Conservation (phyloP, 2,113 vertebrate species). For the Ciconia boyciana region DNA sequence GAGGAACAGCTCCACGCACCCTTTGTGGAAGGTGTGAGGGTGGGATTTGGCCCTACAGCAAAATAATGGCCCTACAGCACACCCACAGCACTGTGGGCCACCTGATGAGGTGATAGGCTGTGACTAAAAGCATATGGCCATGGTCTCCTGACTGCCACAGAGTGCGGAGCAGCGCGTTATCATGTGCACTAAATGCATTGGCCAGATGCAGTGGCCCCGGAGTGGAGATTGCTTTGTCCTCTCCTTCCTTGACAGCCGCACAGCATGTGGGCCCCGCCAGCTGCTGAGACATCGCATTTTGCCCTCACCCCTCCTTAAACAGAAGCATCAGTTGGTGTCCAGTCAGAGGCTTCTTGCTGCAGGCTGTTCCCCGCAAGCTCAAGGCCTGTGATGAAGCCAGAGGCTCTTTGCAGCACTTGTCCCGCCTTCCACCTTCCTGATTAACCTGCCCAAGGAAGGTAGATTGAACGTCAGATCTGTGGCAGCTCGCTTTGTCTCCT, state of each 20-base stretch:
- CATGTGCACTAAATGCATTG: rapidly evolving
- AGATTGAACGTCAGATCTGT: neutral
- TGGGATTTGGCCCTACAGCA: neutral
- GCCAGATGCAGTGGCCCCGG: neutral
- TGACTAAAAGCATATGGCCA: neutral
- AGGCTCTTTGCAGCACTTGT: neutral
- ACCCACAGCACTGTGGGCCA: neutral
- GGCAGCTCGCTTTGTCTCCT: neutral
- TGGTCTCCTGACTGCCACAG: neutral
- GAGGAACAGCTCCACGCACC: neutral
- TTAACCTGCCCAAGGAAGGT: neutral
- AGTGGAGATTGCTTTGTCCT: neutral
- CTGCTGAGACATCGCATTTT: neutral
- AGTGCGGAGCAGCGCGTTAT: rapidly evolving
- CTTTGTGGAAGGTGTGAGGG: neutral
- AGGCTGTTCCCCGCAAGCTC: neutral
- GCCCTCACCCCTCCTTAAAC: neutral
- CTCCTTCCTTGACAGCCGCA: neutral
- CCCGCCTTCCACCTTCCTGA: neutral
- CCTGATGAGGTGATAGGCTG: neutral
- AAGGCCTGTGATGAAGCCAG: neutral
- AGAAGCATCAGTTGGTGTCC: neutral
- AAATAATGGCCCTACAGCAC: neutral
- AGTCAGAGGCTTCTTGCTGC: neutral
- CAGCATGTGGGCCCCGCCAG: neutral